A percentile compares a stretch with the other conserved stretches of the same genome.
phyloP scores from a whole-genome alignment of 2,113 vertebrate genomes.

The Cairina moschata region DNA sequence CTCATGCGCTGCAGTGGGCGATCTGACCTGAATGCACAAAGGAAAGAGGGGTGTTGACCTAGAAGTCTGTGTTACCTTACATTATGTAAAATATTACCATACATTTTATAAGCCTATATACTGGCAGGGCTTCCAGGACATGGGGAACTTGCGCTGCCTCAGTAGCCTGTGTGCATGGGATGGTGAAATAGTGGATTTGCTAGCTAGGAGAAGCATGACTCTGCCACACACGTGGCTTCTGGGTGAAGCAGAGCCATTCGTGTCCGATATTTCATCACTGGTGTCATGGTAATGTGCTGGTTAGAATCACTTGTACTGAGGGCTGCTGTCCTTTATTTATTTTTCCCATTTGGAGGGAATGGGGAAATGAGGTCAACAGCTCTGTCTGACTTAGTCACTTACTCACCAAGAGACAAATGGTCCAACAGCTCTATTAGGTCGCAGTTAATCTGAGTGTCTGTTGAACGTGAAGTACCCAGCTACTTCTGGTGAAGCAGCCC shows the following conservation, averaged over 20 bases:
- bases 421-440: neutral
- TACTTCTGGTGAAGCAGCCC: neutral
- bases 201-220: neutral
- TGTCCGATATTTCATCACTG: neutral
- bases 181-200: neutral
- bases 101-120: neutral
- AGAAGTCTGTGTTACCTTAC: neutral
- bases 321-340: neutral
- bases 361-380: slow-evolving; percentile 34
- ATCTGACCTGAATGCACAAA: neutral
- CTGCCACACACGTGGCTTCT: neutral
- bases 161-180: neutral
- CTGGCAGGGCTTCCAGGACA: neutral
- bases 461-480: neutral
- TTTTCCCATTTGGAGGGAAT: neutral
- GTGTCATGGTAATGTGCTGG: neutral
- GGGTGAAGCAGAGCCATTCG: neutral
- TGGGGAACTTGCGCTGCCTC: neutral
- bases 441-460: neutral
- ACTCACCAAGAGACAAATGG: neutral
- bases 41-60: neutral
- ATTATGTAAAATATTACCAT: neutral
- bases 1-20: neutral
- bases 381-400: slow-evolving; percentile 2
- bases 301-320: neutral